Evolutionary conservation across 1,140 invertebrate species (phyloP), one percentile per base, ranked within the genome.

Genomic region (Drosophila trapezifrons): DNA sequence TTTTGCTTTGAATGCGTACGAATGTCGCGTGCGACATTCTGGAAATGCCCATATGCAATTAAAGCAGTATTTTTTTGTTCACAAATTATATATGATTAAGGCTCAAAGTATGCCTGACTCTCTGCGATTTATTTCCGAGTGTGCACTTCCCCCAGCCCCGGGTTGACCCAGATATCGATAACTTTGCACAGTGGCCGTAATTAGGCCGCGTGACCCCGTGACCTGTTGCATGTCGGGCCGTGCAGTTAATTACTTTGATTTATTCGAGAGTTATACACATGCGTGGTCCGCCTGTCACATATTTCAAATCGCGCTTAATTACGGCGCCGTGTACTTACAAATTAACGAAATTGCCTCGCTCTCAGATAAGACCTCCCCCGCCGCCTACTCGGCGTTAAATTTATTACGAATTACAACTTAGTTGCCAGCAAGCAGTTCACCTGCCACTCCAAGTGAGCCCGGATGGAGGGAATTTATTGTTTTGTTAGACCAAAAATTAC

Each of bases 191-290:
- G 32, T 6, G 51, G 51, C 18, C 32, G 37, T 40, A 45, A 42
- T 17, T 73, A 42, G 38, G 67, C 29, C 52, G 52, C 46, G 49
- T 85, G 82, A 78, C 79, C 82, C 49, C 62, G 49, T 86, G 75
- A 78, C 82, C 82, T 85, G 82, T 85, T 85, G 82, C 82, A 85
- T 86, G 82, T 55, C 22, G 43, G 40, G 47, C 45, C 52, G 12
- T 54, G 64, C 55, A 86, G 84, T 89, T 89, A 89, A 89, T 87
- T 89, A 83, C 79, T 80, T 87, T 87, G 83, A 87, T 87, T 87
- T 87, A 87, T 86, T 87, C 66, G 63, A 78, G 65, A 82, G 70
- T 76, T 71, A 87, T 65, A 70, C 64, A 80, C 47, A 47, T 57
- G 82, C 69, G 67, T 72, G 70, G 57, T 35, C 17, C 63, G 49